Evolutionary conservation across 1,140 invertebrate genomes (phyloP).

Genomic region (Harlomillsia oculata): DNA sequence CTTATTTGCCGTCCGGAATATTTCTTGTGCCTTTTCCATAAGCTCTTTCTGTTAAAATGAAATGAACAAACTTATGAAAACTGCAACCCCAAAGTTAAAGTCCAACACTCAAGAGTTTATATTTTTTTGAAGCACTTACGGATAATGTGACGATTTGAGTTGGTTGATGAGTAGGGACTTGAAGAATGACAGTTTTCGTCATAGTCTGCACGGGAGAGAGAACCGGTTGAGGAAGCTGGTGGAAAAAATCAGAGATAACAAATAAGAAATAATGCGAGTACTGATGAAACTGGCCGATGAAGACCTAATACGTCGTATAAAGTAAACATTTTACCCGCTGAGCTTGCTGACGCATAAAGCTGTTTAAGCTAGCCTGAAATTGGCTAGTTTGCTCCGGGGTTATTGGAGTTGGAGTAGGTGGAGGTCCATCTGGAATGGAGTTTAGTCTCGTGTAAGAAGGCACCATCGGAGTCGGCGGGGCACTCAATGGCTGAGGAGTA

Average conservation of each 20-base stretch:
- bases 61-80: not conserved
- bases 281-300: too few relatives aligned
- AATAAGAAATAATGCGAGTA: not conserved
- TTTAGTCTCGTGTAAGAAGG: conserved; percentile 36
- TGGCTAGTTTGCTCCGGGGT: not conserved
- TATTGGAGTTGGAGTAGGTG: conserved; percentile 2
- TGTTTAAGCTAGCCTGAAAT: too few relatives aligned
- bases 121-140: conserved; percentile 18
- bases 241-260: not conserved
- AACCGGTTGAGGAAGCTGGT: not conserved
- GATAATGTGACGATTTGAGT: conserved; percentile 34
- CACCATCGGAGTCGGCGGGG: conserved; percentile 41
- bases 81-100: too few relatives aligned
- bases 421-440: conserved; percentile 22
- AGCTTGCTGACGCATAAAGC: too few relatives aligned
- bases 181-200: conserved; percentile 35
- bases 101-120: too few relatives aligned
- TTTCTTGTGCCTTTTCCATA: conserved; percentile 93
- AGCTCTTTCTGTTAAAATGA: conserved; percentile 65
- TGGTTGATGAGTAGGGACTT: conserved; percentile 32
- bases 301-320: too few relatives aligned
- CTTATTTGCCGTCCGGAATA: conserved; percentile 91
- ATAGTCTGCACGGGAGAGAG: conserved; percentile 19
- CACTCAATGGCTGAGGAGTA: conserved; percentile 39
- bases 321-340: too few relatives aligned